Percentiles rank a stretch among this genome's conserved stretches.
phyloP scores from a whole-genome alignment of 2,888 invertebrate species.

The Ferdinandea cuprea region DNA sequence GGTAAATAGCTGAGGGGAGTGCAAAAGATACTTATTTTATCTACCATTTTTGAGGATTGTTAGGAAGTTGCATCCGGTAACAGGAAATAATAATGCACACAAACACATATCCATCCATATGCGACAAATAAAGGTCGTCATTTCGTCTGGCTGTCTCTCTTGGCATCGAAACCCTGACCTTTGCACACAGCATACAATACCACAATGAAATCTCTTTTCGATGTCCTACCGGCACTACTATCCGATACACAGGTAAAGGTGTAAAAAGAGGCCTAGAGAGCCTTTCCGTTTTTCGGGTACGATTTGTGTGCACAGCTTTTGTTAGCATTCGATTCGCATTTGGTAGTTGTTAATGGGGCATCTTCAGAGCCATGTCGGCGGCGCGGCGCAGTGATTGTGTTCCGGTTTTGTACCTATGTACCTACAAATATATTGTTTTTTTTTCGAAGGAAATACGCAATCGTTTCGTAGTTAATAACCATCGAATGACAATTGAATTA shows the following conservation, averaged over 20 bases:
- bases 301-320: conserved; percentile 66
- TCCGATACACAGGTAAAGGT: conserved; percentile 59
- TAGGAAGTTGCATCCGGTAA: conserved; percentile 73
- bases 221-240: conserved; percentile 7
- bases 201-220: conserved; percentile 49
- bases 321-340: conserved; percentile 67
- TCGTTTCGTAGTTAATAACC: conserved; percentile 65
- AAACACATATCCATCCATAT: neutral
- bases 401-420: conserved; percentile 51
- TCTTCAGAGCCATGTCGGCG: conserved; percentile 26
- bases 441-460: conserved; percentile 49
- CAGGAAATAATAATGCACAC: conserved; percentile 71
- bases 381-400: conserved; percentile 33
- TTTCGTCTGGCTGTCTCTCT: conserved; percentile 61
- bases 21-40: conserved; percentile 41
- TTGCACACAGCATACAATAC: conserved; percentile 42
- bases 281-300: conserved; percentile 31
- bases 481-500: conserved; percentile 71
- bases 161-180: conserved; percentile 53
- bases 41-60: conserved; percentile 58
- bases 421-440: neutral
- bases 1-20: conserved; percentile 51
- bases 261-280: conserved; percentile 55
- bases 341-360: conserved; percentile 64
- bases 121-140: conserved; percentile 50